A percentile compares a stretch with the other conserved stretches of the same genome.
These are phyloP conservation scores for Liopterus haemorrhoidalis DNA, from an alignment of 2,888 invertebrate species.

Conservation along the genomic window DNA sequence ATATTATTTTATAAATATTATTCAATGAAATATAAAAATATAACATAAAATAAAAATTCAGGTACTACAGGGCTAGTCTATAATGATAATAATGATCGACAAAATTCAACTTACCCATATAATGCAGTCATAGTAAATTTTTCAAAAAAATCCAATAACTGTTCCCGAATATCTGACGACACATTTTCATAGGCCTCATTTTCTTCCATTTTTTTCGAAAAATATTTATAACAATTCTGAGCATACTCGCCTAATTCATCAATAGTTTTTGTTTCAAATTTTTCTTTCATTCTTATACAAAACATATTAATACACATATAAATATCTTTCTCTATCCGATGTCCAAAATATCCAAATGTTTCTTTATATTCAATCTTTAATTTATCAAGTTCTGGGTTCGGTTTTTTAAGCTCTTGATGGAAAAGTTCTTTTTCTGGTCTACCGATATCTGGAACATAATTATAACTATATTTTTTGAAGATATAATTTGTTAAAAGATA, in stretches of 20 bases:
- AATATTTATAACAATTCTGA: slow-evolving; percentile 84
- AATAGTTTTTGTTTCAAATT: slow-evolving; percentile 56
- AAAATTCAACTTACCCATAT: slow-evolving; percentile 59
- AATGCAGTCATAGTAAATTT: slow-evolving; percentile 87
- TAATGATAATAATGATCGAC: too few relatives aligned
- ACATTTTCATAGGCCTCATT: slow-evolving; percentile 58
- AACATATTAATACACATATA: slow-evolving; percentile 63
- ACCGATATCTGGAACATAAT: slow-evolving; percentile 44
- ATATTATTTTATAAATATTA: neutral
- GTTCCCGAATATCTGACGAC: slow-evolving; percentile 68
- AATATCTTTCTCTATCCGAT: slow-evolving; percentile 55
- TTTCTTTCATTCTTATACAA: slow-evolving; percentile 57
- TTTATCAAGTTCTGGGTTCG: slow-evolving; percentile 50
- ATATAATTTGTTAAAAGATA: too few relatives aligned
- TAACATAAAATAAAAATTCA: neutral
- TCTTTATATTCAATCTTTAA: slow-evolving; percentile 46
- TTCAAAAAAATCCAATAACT: slow-evolving; percentile 87
- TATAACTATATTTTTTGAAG: too few relatives aligned
- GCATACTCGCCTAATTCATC: slow-evolving; percentile 86
- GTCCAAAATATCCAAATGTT: slow-evolving; percentile 49
- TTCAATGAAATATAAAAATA: neutral
- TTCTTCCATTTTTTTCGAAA: slow-evolving; percentile 68
- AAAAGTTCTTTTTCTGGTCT: slow-evolving; percentile 46
- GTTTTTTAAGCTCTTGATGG: slow-evolving; percentile 42
- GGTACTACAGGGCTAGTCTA: too few relatives aligned